Evolutionary conservation across 2,113 vertebrate species (phyloP), one percentile per base, ranked within the genome.

Genomic region (Trematomus loennbergii): DNA sequence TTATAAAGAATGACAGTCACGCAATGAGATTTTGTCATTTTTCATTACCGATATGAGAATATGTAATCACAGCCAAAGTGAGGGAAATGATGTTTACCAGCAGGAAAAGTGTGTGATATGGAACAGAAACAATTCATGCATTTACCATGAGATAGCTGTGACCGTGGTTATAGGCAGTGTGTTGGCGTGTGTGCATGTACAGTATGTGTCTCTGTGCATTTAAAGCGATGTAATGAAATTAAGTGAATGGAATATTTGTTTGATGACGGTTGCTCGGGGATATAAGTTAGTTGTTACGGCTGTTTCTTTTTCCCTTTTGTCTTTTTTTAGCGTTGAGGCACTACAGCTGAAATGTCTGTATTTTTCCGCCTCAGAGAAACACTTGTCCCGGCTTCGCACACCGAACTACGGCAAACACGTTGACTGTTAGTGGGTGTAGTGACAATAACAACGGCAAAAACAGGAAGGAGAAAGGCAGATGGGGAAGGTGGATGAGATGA

Each of bases 381-480:
- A 82, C 62, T 54, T 59, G 87, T 75, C 85, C 77, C 68, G 29
- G 72, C 71, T 79, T 65, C 71, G 71, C 40, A 82, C 36, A 70
- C 52, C 74, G 64, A 91, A 87, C 82, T 87, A 69, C 45, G 22
- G 52, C 67, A 75, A 78, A 80, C 72, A 90, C 74, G 75, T 77
- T 62, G 73, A 85, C 68, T 72, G 59, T 70, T 43, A 77, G 78
- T 82, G 75, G 77, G 71, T 67, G 74, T 55, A 65, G 77, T 78
- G 76, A 72, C 78, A 79, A 78, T 78, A 87, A 78, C 36, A 72
- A 53, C 4, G 9, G 43, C 52, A 33, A 64, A 33, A 72, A 70
- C 54, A 65, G 67, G 60, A 50, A 72, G 50, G 57, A 65, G 69
- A 69, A 67, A 70, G 22, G 36, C 58, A 78, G 13, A 15, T 9